A percentile compares a stretch with the other conserved stretches of the same genome.
phyloP scores from a whole-genome alignment of 2,797 vertebrate species.

The Acanthurus lineatus region DNA sequence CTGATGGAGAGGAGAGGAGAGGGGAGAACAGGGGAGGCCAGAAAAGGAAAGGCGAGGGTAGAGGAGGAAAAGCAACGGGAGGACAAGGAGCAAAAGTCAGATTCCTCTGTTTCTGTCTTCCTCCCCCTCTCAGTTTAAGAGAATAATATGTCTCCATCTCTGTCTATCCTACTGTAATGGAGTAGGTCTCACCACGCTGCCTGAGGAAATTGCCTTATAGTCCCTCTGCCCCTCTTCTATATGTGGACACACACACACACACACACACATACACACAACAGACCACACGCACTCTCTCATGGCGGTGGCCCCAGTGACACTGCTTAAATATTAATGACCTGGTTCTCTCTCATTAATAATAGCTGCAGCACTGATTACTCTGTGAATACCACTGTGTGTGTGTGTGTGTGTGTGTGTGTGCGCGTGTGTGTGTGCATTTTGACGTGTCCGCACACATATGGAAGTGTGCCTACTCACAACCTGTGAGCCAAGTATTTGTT shows the following conservation, averaged over 20 bases:
- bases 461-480: constrained; percentile 54
- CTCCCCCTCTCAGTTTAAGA: constrained; percentile 58
- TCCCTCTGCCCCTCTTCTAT: constrained; percentile 73
- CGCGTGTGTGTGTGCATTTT: constrained; percentile 1
- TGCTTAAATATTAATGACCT: constrained; percentile 83
- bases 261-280: constrained; percentile 38
- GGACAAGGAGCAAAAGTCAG: constrained; percentile 41
- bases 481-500: constrained; percentile 67
- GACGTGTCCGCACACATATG: constrained; percentile 33
- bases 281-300: constrained; percentile 43
- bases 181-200: constrained; percentile 81
- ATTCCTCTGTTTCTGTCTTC: constrained; percentile 58
- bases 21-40: neutral
- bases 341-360: constrained; percentile 85
- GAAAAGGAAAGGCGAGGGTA: constrained; percentile 26
- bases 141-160: constrained; percentile 70
- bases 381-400: constrained; percentile 66
- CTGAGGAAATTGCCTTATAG: constrained; percentile 82
- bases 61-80: neutral
- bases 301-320: constrained; percentile 74
- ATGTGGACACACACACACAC: constrained; percentile 61
- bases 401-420: constrained; percentile 28
- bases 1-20: constrained; percentile 16
- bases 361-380: constrained; percentile 80
- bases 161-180: constrained; percentile 82